Percentiles rank a stretch among this genome's conserved stretches.
These are phyloP conservation scores for Rhysida immarginata DNA, from an alignment of 1,140 invertebrate species.

Conservation along the genomic window DNA sequence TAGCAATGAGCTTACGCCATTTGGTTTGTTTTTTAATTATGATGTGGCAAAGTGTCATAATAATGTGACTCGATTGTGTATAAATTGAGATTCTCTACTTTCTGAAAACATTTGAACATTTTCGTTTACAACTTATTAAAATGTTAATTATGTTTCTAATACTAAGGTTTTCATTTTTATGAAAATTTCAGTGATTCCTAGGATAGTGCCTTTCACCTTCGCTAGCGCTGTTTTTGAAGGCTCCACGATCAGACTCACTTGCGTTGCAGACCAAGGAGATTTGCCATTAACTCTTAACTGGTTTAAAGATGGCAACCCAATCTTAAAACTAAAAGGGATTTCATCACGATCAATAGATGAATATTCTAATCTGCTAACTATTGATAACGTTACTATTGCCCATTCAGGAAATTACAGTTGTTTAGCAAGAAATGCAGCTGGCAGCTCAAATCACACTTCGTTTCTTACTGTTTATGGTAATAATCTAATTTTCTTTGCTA, in stretches of 20 bases:
- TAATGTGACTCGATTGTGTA: too few relatives aligned
- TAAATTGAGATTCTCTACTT: too few relatives aligned
- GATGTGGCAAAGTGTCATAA: too few relatives aligned
- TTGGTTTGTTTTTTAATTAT: too few relatives aligned
- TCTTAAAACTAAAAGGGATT: slow-evolving; percentile 17
- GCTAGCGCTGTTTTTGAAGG: slow-evolving; percentile 46
- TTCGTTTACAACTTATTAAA: too few relatives aligned
- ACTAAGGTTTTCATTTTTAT: too few relatives aligned
- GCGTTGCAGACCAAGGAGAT: slow-evolving; percentile 54
- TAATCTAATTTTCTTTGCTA: slow-evolving; percentile 6
- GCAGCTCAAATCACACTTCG: slow-evolving; percentile 41
- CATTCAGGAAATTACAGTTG: slow-evolving; percentile 52
- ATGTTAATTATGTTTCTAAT: too few relatives aligned
- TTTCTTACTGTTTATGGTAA: slow-evolving; percentile 29
- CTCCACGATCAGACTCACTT: slow-evolving; percentile 48
- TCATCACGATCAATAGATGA: slow-evolving; percentile 16
- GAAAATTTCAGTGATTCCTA: too few relatives aligned
- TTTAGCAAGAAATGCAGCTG: slow-evolving; percentile 50
- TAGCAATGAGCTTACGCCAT: too few relatives aligned
- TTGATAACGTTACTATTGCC: slow-evolving; percentile 57
- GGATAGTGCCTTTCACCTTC: background rate
- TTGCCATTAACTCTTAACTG: slow-evolving; percentile 50
- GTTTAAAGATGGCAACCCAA: slow-evolving; percentile 40
- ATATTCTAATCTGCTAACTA: too few relatives aligned
- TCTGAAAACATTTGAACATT: too few relatives aligned